Percentiles rank a stretch among this genome's conserved stretches.
phyloP scores from a whole-genome alignment of 1,140 invertebrate genomes.

The Pseudomyrmex dendroicus region DNA sequence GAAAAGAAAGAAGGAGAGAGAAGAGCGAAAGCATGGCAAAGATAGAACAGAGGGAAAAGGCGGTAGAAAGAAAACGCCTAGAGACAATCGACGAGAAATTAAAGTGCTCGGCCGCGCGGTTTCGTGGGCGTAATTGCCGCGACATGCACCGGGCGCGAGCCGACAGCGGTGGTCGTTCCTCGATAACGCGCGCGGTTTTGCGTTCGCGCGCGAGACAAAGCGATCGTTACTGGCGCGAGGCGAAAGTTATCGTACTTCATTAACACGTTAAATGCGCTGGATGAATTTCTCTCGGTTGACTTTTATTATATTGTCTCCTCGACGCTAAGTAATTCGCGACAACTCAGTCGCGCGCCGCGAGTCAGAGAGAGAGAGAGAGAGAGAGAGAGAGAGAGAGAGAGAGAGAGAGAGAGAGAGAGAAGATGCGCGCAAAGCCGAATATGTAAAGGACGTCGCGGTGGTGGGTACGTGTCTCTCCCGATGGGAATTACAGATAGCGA shows the following conservation, averaged over 20 bases:
- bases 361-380: no score
- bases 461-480: conserved; percentile 18
- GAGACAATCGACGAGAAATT: conserved; percentile 64
- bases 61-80: not conserved
- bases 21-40: not conserved
- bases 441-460: conserved; percentile 30
- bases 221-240: conserved; percentile 4
- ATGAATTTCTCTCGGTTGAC: conserved; percentile 24
- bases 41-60: conserved; percentile 4
- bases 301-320: not conserved
- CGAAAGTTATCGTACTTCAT: conserved; percentile 24
- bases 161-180: conserved; percentile 6
- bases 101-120: conserved; percentile 25
- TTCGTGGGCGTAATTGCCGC: conserved; percentile 69
- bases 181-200: conserved; percentile 7
- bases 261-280: not conserved
- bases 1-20: not conserved
- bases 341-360: conserved; percentile 10
- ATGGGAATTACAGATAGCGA: conserved; percentile 51
- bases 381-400: no score
- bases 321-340: conserved; percentile 37
- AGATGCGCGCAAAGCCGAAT: conserved; percentile 47
- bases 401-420: not conserved
- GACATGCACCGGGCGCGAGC: conserved; percentile 25
- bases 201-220: not conserved